Conservation (phyloP, 2,113 vertebrate genomes). For the Carollia perspicillata region DNA sequence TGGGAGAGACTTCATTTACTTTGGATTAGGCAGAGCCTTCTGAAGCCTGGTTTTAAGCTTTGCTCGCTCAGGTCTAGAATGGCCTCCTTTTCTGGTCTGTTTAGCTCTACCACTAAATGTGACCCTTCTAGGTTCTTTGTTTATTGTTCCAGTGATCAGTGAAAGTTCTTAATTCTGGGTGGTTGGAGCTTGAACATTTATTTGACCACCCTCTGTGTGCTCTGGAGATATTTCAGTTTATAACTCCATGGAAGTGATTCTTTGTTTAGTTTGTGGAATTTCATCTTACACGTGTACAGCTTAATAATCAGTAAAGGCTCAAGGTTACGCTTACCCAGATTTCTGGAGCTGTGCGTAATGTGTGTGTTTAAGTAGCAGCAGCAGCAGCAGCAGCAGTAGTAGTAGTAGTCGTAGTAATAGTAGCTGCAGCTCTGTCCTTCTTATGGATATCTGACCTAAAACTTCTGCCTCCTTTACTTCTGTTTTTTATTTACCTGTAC, state of each 20-base stretch:
- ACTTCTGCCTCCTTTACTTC: not conserved
- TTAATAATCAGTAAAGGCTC: not conserved
- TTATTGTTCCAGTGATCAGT: not conserved
- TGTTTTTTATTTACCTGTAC: not conserved
- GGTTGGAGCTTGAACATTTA: not conserved
- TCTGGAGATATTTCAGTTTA: not conserved
- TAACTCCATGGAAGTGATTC: not conserved
- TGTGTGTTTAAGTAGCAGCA: not conserved
- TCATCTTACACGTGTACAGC: not conserved
- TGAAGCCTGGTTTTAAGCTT: not conserved
- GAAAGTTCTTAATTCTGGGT: not conserved
- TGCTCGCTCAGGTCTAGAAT: not conserved
- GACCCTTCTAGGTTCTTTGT: not conserved
- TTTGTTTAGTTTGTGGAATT: not conserved
- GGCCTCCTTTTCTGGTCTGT: not conserved
- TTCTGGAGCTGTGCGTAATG: not conserved
- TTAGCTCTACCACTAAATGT: not conserved
- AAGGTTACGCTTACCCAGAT: not conserved
- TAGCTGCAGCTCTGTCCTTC: not conserved
- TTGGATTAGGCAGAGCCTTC: not conserved
- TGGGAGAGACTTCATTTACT: not conserved
- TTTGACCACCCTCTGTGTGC: not conserved
- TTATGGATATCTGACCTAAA: not conserved
- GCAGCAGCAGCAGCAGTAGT: not conserved
- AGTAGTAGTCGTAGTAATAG: not conserved